Percentiles rank a stretch among this genome's conserved stretches.
phyloP scores from a whole-genome alignment of 2,797 vertebrate species.

The Xenops minutus region DNA sequence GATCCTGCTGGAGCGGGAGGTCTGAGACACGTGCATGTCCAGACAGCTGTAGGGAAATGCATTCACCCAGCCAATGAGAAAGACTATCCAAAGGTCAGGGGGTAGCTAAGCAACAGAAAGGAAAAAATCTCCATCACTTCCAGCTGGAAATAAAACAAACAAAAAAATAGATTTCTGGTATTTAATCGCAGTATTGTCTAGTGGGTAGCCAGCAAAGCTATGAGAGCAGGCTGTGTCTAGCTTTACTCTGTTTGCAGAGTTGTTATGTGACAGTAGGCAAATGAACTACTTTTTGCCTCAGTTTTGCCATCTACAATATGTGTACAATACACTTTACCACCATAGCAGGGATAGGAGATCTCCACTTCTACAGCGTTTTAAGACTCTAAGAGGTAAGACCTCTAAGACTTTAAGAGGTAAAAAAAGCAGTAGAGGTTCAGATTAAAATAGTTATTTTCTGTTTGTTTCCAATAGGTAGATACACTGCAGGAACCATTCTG shows the following conservation, averaged over 20 bases:
- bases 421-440: not conserved
- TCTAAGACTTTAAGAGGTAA: not conserved
- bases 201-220: not conserved
- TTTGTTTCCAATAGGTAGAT: slow-evolving; percentile 38
- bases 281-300: not conserved
- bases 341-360: not conserved
- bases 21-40: not conserved
- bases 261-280: not conserved
- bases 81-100: slow-evolving; percentile 44
- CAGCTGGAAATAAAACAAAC: slow-evolving; percentile 29
- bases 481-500: slow-evolving; percentile 49
- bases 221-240: not conserved
- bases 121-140: slow-evolving; percentile 23
- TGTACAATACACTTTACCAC: not conserved
- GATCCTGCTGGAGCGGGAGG: not conserved
- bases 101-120: slow-evolving; percentile 57
- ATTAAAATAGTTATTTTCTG: not conserved
- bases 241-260: not conserved
- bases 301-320: not conserved
- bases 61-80: slow-evolving; percentile 32
- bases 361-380: not conserved
- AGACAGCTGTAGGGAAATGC: slow-evolving; percentile 9
- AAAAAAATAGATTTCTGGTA: not conserved
- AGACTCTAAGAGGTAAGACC: not conserved
- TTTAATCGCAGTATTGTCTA: not conserved